phyloP scores from a whole-genome alignment of 1,140 invertebrate species.

The Leptinotarsa texana region DNA sequence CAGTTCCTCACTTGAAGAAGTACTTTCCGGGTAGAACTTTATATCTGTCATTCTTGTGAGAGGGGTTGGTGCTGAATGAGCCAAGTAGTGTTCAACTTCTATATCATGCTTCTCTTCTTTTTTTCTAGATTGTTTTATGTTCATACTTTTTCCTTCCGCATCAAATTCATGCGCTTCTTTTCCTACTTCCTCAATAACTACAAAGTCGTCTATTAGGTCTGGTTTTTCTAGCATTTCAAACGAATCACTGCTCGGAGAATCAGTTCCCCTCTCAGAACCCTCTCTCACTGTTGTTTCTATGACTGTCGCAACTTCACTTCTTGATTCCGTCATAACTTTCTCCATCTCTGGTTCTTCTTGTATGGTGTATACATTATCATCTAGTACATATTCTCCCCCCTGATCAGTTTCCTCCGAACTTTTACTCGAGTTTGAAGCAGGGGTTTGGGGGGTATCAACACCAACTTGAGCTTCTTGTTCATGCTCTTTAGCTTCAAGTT shows the following conservation, averaged over 20 bases:
- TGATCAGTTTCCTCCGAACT: slow-evolving; percentile 68
- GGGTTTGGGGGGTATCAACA: slow-evolving; percentile 56
- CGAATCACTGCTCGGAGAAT: slow-evolving; percentile 84
- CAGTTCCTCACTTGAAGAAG: slow-evolving; percentile 63
- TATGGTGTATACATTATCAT: slow-evolving; percentile 60
- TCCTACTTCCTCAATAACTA: slow-evolving; percentile 83
- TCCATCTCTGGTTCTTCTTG: slow-evolving; percentile 59
- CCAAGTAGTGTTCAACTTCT: slow-evolving; percentile 74
- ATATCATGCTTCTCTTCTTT: slow-evolving; percentile 67
- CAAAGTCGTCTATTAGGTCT: slow-evolving; percentile 82
- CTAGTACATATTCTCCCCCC: slow-evolving; percentile 64
- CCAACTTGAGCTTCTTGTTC: slow-evolving; percentile 40
- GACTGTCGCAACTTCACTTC: slow-evolving; percentile 59
- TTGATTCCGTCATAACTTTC: slow-evolving; percentile 56
- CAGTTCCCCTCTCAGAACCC: slow-evolving; percentile 61
- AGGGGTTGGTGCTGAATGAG: slow-evolving; percentile 64
- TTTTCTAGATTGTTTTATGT: slow-evolving; percentile 60
- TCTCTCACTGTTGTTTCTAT: slow-evolving; percentile 61
- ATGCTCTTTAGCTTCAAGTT: slow-evolving; percentile 55
- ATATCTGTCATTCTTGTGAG: slow-evolving; percentile 61
- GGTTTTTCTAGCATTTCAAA: slow-evolving; percentile 87
- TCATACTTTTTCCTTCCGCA: slow-evolving; percentile 77
- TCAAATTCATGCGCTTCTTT: slow-evolving; percentile 81
- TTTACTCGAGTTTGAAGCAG: slow-evolving; percentile 65
- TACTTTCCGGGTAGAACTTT: slow-evolving; percentile 57